Evolutionary conservation across 35 echinoderm and acorn worm genomes (phyloP).

Genomic region (Amphiura filiformis): DNA sequence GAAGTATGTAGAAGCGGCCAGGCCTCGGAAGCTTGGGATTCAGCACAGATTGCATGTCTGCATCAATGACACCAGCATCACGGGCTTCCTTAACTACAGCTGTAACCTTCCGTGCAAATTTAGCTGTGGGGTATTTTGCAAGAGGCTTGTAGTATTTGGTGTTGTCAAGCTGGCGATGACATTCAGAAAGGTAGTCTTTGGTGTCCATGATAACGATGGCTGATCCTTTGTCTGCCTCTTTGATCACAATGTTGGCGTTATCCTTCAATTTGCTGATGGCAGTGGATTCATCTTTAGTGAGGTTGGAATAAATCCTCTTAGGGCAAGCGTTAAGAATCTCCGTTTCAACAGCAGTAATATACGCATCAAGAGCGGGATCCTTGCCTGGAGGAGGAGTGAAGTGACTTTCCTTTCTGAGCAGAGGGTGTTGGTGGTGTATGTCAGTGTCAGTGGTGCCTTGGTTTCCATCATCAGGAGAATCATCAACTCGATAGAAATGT

Average conservation of each 20-base stretch:
- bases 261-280: background rate
- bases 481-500: background rate
- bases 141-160: background rate
- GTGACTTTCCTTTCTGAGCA: background rate
- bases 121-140: background rate
- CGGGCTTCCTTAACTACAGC: background rate
- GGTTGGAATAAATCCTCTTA: background rate
- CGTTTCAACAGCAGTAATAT: background rate
- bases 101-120: background rate
- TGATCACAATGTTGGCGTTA: background rate
- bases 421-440: background rate
- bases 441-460: background rate
- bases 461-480: background rate
- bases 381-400: background rate
- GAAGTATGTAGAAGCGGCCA: conserved; percentile 2
- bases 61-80: background rate
- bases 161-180: background rate
- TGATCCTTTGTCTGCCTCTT: background rate
- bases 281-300: background rate
- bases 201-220: background rate
- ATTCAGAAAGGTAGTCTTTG: background rate
- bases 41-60: background rate
- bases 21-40: background rate
- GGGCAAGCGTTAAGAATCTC: background rate
- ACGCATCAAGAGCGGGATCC: background rate